Conservation (phyloP, 2,113 vertebrate species). For the western clawed frog (Xenopus tropicalis) region DNA sequence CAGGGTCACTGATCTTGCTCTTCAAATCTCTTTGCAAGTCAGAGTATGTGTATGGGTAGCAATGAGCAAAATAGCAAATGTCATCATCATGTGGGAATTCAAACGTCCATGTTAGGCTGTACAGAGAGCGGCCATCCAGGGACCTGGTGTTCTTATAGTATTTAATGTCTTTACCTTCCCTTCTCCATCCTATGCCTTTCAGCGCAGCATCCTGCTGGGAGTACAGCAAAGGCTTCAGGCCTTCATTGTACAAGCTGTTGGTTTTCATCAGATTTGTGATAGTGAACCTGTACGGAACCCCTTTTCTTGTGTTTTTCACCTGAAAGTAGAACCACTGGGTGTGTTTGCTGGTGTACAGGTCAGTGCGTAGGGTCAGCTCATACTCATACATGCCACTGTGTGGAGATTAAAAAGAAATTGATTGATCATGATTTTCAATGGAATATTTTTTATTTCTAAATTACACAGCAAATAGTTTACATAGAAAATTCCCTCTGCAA, state of each 20-base stretch:
- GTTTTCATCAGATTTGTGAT: conserved; percentile 86
- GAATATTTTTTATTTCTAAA: too few species aligned
- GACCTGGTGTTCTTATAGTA: conserved; percentile 64
- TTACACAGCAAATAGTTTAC: too few species aligned
- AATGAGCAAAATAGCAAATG: conserved; percentile 86
- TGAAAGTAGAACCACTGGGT: conserved; percentile 96
- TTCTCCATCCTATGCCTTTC: conserved; percentile 71
- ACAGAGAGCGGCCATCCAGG: conserved; percentile 51
- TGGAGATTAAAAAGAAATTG: not conserved
- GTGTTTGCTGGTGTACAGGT: conserved; percentile 86
- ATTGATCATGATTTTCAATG: too few species aligned
- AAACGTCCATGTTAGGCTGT: conserved; percentile 79
- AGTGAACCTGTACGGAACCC: conserved; percentile 79
- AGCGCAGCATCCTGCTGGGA: conserved; percentile 72
- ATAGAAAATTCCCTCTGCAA: too few species aligned
- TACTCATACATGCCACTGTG: conserved; percentile 77
- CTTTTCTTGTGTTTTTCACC: conserved; percentile 78
- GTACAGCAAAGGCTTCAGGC: conserved; percentile 83
- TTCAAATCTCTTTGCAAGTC: conserved; percentile 76
- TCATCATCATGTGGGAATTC: conserved; percentile 76
- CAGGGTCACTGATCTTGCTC: conserved; percentile 60
- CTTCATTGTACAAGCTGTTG: conserved; percentile 78
- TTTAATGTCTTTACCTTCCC: conserved; percentile 64
- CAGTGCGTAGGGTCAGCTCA: conserved; percentile 76
- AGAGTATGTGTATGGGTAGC: conserved; percentile 89